phyloP scores from a whole-genome alignment of 2,797 vertebrate genomes.

The Myotis vivesi region DNA sequence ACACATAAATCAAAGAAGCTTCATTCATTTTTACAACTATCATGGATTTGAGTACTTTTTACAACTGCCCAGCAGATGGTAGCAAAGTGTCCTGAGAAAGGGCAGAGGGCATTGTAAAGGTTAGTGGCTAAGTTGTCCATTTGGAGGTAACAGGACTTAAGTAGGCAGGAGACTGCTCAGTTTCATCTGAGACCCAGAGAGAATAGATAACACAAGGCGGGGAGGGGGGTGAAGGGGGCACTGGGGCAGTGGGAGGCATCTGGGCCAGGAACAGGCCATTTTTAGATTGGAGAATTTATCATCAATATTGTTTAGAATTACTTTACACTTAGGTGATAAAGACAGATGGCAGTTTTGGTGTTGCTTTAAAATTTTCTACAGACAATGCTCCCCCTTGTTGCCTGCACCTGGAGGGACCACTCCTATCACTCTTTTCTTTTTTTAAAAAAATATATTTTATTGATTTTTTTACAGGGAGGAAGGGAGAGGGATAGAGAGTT shows the following conservation, averaged over 20 bases:
- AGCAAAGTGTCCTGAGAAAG: background rate
- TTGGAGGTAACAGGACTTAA: background rate
- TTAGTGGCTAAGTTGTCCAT: background rate
- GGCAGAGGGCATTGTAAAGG: background rate
- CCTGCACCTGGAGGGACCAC: background rate
- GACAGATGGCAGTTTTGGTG: background rate
- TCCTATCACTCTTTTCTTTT: background rate
- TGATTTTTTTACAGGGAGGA: no score
- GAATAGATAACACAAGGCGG: no score
- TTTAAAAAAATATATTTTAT: no score
- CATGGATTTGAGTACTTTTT: background rate
- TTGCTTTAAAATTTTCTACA: background rate
- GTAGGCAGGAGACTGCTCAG: background rate
- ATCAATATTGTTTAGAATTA: background rate
- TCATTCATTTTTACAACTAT: background rate
- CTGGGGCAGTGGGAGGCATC: background rate
- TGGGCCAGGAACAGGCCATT: background rate
- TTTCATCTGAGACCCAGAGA: background rate
- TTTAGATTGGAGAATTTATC: background rate
- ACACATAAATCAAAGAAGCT: background rate
- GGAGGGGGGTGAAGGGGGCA: accelerated
- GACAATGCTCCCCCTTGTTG: background rate
- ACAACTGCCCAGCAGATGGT: conserved; percentile 39
- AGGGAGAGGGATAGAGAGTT: no score
- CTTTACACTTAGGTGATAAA: background rate